Evolutionary conservation across 2,113 vertebrate species (phyloP).

Genomic region (Tautogolabrus adspersus): DNA sequence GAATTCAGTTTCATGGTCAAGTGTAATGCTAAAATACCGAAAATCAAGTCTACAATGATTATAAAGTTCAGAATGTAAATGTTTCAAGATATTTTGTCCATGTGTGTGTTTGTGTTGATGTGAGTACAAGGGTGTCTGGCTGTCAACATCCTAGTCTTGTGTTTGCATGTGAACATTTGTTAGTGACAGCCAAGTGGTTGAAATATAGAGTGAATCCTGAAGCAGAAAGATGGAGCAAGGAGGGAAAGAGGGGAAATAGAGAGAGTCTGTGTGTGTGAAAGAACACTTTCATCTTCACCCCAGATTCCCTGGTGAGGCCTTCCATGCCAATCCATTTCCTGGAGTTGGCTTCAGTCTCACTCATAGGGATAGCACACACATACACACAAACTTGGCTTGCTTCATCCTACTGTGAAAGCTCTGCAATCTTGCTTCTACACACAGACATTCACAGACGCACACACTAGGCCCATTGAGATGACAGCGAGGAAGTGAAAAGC

Average conservation of each 20-base stretch:
- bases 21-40: not conserved
- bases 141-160: conserved; percentile 20
- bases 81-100: not conserved
- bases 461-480: conserved; percentile 61
- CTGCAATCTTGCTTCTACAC: conserved; percentile 67
- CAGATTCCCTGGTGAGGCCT: conserved; percentile 75
- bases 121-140: not conserved
- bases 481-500: conserved; percentile 70
- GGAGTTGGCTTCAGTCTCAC: conserved; percentile 76
- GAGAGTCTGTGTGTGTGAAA: conserved; percentile 61
- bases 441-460: conserved; percentile 45
- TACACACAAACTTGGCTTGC: conserved; percentile 55
- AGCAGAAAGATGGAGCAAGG: conserved; percentile 18
- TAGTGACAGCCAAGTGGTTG: conserved; percentile 32
- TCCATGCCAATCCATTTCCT: conserved; percentile 83
- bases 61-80: not conserved
- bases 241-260: conserved; percentile 20
- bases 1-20: not conserved
- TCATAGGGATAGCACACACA: conserved; percentile 61
- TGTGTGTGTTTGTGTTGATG: conserved; percentile 10
- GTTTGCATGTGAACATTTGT: conserved; percentile 46
- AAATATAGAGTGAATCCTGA: conserved; percentile 59
- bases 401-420: conserved; percentile 63
- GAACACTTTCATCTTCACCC: conserved; percentile 80
- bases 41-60: not conserved